Evolutionary conservation across 2,888 invertebrate genomes (phyloP).

Genomic region (Ischnura elegans): DNA sequence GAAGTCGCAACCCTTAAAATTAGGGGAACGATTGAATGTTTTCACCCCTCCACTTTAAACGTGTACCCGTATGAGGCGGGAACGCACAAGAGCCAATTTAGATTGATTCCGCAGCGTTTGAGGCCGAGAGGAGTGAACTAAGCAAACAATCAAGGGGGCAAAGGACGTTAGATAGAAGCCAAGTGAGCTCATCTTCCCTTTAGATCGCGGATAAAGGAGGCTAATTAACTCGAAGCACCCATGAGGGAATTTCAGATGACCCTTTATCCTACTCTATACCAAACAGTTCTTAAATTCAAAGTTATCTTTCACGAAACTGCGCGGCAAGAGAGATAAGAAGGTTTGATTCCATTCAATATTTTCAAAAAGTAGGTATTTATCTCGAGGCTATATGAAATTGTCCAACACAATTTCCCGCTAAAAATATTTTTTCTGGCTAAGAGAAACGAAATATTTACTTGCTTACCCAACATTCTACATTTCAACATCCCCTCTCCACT

Average conservation of each 20-base stretch:
- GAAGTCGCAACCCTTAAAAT: not conserved
- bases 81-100: not conserved
- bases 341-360: no score
- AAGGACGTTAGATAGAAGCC: not conserved
- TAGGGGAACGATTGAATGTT: not conserved
- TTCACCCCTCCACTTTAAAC: not conserved
- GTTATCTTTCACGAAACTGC: no score
- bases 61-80: not conserved
- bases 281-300: not conserved
- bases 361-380: no score
- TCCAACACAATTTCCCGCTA: no score
- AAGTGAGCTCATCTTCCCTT: not conserved
- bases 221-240: not conserved
- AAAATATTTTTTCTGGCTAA: no score
- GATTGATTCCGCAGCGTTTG: not conserved
- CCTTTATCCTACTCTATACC: not conserved
- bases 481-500: no score
- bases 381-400: no score
- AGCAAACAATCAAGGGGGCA: not conserved
- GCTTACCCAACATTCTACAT: no score
- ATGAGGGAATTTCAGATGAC: conserved; percentile 1
- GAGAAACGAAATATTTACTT: no score
- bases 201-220: not conserved
- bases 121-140: not conserved
- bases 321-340: no score